These are phyloP conservation scores for Dryobotodes eremita DNA, from an alignment of 2,888 invertebrate genomes.

Conservation along the genomic window DNA sequence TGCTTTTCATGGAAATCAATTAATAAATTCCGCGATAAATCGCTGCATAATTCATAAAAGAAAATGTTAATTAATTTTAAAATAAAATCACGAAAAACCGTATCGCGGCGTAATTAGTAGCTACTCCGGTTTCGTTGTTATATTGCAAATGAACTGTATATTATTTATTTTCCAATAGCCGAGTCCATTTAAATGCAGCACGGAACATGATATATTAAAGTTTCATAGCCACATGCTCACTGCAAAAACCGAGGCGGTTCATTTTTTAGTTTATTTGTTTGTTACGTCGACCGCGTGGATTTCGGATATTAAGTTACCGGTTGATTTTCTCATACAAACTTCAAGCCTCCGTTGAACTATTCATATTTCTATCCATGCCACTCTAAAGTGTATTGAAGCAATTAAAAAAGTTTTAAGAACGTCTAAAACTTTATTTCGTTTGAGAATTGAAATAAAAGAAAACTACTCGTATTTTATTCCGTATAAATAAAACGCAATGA, in stretches of 20 bases:
- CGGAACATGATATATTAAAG: conserved; percentile 63
- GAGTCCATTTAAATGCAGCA: conserved; percentile 62
- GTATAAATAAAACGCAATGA: background rate
- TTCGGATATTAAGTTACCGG: conserved; percentile 18
- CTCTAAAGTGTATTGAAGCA: background rate
- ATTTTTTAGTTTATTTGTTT: conserved; percentile 26
- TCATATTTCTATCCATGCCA: background rate
- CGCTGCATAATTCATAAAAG: conserved; percentile 22
- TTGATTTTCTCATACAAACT: conserved; percentile 5
- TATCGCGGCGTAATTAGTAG: conserved; percentile 44
- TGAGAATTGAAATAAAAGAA: background rate
- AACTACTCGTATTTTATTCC: background rate
- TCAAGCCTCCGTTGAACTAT: background rate
- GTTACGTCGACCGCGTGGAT: background rate
- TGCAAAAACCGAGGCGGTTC: conserved; percentile 15
- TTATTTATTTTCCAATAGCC: conserved; percentile 56
- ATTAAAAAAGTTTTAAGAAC: no score
- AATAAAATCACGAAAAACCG: conserved; percentile 31
- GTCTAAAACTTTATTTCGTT: background rate
- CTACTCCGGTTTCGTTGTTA: conserved; percentile 35
- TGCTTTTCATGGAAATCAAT: conserved; percentile 10
- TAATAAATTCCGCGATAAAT: conserved; percentile 29
- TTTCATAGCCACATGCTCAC: conserved; percentile 55
- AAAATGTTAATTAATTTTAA: background rate
- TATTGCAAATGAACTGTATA: conserved; percentile 50